Evolutionary conservation across 2,113 vertebrate genomes (phyloP).

Genomic region (Crotalus viridis): DNA sequence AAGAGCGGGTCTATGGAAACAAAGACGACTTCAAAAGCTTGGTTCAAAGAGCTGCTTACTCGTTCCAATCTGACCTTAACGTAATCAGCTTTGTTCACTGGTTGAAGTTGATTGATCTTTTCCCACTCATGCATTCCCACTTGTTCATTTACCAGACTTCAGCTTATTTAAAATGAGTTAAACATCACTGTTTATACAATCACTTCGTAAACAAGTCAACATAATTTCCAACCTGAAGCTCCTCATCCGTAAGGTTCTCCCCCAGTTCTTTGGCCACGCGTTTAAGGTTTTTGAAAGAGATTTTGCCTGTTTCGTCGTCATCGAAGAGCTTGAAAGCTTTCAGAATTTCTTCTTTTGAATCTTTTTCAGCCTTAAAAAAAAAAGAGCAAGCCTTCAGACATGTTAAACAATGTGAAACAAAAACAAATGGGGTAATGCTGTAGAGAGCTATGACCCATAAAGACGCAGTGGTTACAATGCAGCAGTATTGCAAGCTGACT

Average conservation of each 20-base stretch:
- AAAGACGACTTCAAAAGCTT: not conserved
- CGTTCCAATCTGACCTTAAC: not conserved
- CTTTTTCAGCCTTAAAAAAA: constrained; percentile 83
- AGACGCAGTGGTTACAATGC: not conserved
- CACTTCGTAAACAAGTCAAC: too few species aligned
- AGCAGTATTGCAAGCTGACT: too few species aligned
- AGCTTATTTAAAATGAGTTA: not conserved
- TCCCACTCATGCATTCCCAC: not conserved
- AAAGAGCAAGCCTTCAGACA: not conserved
- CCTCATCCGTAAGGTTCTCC: constrained; percentile 90
- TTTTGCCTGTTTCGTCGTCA: constrained; percentile 91
- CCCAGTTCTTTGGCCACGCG: constrained; percentile 89
- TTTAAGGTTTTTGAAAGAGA: constrained; percentile 92
- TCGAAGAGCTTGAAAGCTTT: constrained; percentile 95
- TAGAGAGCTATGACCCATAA: not conserved
- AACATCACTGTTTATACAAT: not conserved
- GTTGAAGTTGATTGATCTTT: not conserved
- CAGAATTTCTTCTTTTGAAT: constrained; percentile 92
- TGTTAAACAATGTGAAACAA: not conserved
- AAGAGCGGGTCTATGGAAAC: not conserved
- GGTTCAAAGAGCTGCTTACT: not conserved
- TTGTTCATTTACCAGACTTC: not conserved
- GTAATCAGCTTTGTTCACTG: not conserved
- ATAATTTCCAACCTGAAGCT: constrained; percentile 81
- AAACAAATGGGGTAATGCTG: not conserved